These are phyloP conservation scores for Aegypius monachus DNA, from an alignment of 2,113 vertebrate genomes.

Conservation along the genomic window DNA sequence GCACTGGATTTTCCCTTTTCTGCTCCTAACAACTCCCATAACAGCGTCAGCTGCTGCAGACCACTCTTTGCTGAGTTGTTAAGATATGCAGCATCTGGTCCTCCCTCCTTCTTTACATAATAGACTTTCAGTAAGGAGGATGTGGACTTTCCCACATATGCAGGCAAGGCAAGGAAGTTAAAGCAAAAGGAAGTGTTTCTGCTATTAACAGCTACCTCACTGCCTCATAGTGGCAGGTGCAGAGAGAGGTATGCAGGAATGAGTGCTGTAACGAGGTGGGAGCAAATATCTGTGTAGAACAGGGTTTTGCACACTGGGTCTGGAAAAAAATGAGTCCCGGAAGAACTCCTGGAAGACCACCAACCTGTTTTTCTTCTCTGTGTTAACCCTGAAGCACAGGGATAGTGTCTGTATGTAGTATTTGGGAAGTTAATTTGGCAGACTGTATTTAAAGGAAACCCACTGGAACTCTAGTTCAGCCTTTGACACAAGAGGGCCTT, in stretches of 20 bases:
- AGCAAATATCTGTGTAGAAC: background rate
- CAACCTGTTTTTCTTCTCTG: background rate
- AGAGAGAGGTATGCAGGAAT: background rate
- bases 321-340: background rate
- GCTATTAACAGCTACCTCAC: background rate
- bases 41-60: background rate
- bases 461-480: background rate
- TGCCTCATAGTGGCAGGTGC: background rate
- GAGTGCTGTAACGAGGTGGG: rapidly evolving
- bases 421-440: background rate
- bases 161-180: background rate
- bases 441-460: background rate
- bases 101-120: background rate
- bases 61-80: rapidly evolving
- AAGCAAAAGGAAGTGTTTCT: background rate
- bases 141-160: background rate
- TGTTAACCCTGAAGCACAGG: background rate
- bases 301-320: background rate
- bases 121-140: background rate
- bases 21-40: background rate
- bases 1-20: background rate
- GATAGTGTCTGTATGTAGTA: background rate
- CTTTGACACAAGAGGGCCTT: background rate
- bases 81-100: background rate
- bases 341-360: background rate